These are phyloP conservation scores for Eurystomus gularis DNA, from an alignment of 2,113 vertebrate species.

Conservation along the genomic window DNA sequence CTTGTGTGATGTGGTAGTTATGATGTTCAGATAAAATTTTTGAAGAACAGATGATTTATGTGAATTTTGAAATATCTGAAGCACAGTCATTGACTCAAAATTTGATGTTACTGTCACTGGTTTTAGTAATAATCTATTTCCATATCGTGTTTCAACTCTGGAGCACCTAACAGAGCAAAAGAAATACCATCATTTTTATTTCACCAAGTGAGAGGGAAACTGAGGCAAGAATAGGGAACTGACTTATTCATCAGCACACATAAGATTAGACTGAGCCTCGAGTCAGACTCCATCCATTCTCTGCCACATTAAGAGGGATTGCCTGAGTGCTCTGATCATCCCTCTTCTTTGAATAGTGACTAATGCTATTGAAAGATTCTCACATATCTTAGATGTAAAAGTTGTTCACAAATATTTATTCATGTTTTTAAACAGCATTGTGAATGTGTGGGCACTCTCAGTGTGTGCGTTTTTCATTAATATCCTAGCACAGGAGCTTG, in stretches of 20 bases:
- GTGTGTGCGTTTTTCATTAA: constrained; percentile 8
- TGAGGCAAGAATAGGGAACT: background rate
- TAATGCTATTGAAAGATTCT: background rate
- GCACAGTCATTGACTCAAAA: background rate
- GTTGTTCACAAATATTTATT: constrained; percentile 34
- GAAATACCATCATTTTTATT: background rate
- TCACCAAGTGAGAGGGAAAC: background rate
- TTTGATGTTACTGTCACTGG: background rate
- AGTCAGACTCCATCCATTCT: background rate
- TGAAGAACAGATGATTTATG: accelerated
- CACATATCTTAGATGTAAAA: background rate
- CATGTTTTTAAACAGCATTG: constrained; percentile 26
- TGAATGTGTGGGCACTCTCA: constrained; percentile 22
- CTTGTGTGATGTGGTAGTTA: background rate
- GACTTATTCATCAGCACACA: background rate
- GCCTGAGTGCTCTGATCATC: background rate
- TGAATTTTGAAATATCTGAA: background rate
- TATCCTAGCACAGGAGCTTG: background rate
- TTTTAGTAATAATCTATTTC: background rate
- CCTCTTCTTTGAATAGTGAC: background rate
- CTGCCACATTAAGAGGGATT: background rate
- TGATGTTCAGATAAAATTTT: background rate
- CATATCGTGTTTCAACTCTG: background rate
- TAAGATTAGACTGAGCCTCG: background rate
- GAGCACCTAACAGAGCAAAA: background rate